Conservation (phyloP, 1,140 invertebrate species). For the Galleria mellonella region DNA sequence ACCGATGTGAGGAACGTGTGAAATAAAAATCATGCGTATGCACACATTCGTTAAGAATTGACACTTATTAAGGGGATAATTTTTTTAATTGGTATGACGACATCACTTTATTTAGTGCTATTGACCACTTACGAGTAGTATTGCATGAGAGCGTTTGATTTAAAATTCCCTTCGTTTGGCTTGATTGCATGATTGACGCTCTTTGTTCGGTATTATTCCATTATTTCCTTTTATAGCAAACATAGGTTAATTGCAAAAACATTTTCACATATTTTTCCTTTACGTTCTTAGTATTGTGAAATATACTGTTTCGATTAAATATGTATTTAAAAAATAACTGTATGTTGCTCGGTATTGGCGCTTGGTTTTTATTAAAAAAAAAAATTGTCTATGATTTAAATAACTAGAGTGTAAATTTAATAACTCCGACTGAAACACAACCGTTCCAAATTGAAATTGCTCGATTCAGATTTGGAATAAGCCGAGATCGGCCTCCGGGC, state of each 20-base stretch:
- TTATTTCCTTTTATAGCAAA: too few species aligned
- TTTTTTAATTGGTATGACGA: slow-evolving; percentile 73
- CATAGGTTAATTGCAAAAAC: too few species aligned
- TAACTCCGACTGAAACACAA: slow-evolving; percentile 22
- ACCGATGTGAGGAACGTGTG: slow-evolving; percentile 47
- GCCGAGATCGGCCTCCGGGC: slow-evolving; percentile 50
- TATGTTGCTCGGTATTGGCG: too few species aligned
- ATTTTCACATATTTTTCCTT: too few species aligned
- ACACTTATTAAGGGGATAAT: slow-evolving; percentile 71
- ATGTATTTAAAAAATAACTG: too few species aligned
- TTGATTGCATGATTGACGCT: slow-evolving; percentile 38
- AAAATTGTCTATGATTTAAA: slow-evolving; percentile 4
- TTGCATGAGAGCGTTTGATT: slow-evolving; percentile 56
- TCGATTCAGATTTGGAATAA: slow-evolving; percentile 59
- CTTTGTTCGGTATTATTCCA: neutral
- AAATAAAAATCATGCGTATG: slow-evolving; percentile 72
- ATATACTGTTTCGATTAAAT: too few species aligned
- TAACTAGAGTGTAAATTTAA: neutral
- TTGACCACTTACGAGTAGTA: slow-evolving; percentile 43
- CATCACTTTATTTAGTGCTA: slow-evolving; percentile 60
- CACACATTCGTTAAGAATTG: slow-evolving; percentile 73
- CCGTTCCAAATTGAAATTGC: slow-evolving; percentile 69
- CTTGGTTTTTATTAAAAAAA: neutral
- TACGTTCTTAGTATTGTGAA: too few species aligned
- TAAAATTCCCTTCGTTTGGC: slow-evolving; percentile 54